Evolutionary conservation across 2,888 invertebrate species (phyloP), one percentile per base, ranked within the genome.

Genomic region (Iphiclides podalirius): DNA sequence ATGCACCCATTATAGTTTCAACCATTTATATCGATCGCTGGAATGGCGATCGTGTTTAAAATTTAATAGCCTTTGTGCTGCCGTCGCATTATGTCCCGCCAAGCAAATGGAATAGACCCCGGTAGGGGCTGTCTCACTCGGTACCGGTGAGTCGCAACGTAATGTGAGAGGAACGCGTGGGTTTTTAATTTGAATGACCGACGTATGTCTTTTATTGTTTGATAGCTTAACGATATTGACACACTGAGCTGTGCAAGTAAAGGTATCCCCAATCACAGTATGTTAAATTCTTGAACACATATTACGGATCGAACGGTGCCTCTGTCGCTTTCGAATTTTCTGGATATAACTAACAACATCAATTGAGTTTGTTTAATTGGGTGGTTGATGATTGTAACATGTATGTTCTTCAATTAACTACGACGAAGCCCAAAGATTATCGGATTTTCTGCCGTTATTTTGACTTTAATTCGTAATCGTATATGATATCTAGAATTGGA

Each of bases 1-100:
- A 79, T 78, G 74, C 73, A 69, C 67, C 71, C 70, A 75, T 78
- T 75, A 76, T 67, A 67, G 67, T 71, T 72, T 68, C 65, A 69
- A 72, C 64, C 61, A 67, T 72, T 77, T 74, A 64, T 73, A 72
- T 71, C 67, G 67, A 67, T 67, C 62, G 63, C 57, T 67, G 75
- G 72, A 72, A 70, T 71, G 67, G 64, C 54, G 66, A 63, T 72
- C 64, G 66, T 59, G 60, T 68, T 72, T 68, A 60, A 70, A 72
- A 65, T 68, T 68, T 68, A 69, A 68, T 61, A 58, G 55, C 58
- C 59, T 67, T 69, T 69, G 66, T 68, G 57, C 58, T 54, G 57
- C 55, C 54, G 55, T 67, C 54, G 62, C 55, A 45, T 41, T 20
- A 34, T 11, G 56, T 59, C 58, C 47, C 58, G 49, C 60, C 55